Evolutionary conservation across 2,888 invertebrate genomes (phyloP).

Genomic region (Boloria selene): DNA sequence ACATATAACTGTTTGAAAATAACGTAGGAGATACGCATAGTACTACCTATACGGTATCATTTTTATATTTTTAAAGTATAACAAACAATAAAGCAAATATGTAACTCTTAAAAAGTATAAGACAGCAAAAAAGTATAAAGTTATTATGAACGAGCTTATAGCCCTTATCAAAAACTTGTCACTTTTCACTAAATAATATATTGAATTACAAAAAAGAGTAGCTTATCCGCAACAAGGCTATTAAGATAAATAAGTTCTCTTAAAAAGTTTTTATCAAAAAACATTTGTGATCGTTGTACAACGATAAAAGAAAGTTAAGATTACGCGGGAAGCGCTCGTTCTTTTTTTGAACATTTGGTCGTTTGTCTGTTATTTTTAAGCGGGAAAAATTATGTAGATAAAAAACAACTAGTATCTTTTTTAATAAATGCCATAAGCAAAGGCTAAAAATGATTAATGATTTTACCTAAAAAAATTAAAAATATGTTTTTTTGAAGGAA

Average conservation of each 20-base stretch:
- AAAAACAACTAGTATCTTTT: too few species aligned
- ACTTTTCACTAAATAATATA: conserved; percentile 27
- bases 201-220: conserved; percentile 50
- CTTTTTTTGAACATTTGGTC: conserved; percentile 16
- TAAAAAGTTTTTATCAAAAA: conserved; percentile 33
- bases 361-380: not conserved
- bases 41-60: too few species aligned
- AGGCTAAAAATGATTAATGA: too few species aligned
- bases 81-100: not conserved
- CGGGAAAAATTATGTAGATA: not conserved
- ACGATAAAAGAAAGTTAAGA: conserved; percentile 22
- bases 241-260: conserved; percentile 64
- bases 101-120: not conserved
- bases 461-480: too few species aligned
- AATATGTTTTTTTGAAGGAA: too few species aligned
- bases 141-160: conserved; percentile 9
- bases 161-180: conserved; percentile 28
- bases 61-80: too few species aligned
- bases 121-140: not conserved
- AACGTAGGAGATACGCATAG: too few species aligned
- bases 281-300: conserved; percentile 25
- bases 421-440: too few species aligned
- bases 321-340: conserved; percentile 19
- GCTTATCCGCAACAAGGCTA: conserved; percentile 62
- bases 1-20: too few species aligned